Conservation (phyloP, 2,888 invertebrate genomes). For the Pammene fasciana region DNA sequence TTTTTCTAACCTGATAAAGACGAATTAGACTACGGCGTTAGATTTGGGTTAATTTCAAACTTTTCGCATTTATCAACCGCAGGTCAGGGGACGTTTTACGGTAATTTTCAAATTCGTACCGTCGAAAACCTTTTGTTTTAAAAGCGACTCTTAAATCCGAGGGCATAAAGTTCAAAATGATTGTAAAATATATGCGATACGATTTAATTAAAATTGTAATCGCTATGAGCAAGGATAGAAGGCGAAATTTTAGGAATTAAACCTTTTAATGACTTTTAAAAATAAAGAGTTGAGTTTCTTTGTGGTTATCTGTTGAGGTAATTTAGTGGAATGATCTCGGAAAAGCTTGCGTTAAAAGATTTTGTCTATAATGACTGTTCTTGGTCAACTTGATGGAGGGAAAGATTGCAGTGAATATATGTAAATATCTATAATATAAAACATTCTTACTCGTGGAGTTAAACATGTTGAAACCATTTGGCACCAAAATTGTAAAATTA, state of each 20-base stretch:
- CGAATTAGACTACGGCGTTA: neutral
- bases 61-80: slow-evolving; percentile 38
- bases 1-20: neutral
- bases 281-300: slow-evolving; percentile 31
- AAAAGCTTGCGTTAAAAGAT: slow-evolving; percentile 25
- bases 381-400: slow-evolving; percentile 6
- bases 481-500: no score
- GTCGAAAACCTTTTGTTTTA: neutral
- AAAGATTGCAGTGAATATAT: neutral
- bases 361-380: slow-evolving; percentile 17
- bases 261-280: slow-evolving; percentile 37
- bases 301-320: slow-evolving; percentile 32
- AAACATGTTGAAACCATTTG: no score
- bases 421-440: neutral
- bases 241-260: slow-evolving; percentile 26
- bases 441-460: no score
- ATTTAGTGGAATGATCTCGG: slow-evolving; percentile 36
- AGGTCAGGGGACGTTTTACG: slow-evolving; percentile 13
- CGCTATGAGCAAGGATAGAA: neutral
- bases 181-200: neutral
- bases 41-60: slow-evolving; percentile 30
- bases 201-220: neutral
- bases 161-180: neutral
- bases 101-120: neutral
- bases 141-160: neutral